Conservation (phyloP, 2,888 invertebrate species). For the Matsumyia berberina region DNA sequence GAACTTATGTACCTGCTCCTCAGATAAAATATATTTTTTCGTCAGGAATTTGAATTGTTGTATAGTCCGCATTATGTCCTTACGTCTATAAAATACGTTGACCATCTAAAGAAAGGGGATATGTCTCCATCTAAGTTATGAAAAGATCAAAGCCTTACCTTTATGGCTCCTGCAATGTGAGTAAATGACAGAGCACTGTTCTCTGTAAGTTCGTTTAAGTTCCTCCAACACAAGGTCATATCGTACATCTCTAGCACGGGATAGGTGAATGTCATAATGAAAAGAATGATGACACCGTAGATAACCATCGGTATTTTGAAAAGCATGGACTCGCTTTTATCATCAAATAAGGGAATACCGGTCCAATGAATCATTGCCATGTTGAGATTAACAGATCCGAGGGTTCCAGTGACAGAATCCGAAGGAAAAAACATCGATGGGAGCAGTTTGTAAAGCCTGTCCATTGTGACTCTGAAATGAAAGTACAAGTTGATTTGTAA, state of each 20-base stretch:
- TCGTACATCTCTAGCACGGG: conserved; percentile 77
- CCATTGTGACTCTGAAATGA: conserved; percentile 27
- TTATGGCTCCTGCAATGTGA: conserved; percentile 64
- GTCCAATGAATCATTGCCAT: conserved; percentile 79
- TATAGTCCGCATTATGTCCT: conserved; percentile 63
- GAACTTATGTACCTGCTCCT: conserved; percentile 70
- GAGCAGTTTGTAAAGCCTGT: neutral
- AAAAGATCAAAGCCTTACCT: neutral
- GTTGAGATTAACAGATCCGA: conserved; percentile 80
- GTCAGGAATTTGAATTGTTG: conserved; percentile 67
- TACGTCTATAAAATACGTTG: conserved; percentile 77
- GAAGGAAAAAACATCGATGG: conserved; percentile 75
- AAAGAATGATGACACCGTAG: conserved; percentile 59
- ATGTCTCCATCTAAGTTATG: neutral
- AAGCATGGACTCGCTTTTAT: conserved; percentile 74
- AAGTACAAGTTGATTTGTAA: too few species aligned
- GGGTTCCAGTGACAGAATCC: conserved; percentile 77
- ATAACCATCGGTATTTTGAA: conserved; percentile 51
- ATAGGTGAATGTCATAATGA: conserved; percentile 64
- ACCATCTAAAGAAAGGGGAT: conserved; percentile 60
- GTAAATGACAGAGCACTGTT: conserved; percentile 76
- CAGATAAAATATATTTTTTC: conserved; percentile 73
- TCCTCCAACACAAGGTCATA: conserved; percentile 56
- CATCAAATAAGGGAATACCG: conserved; percentile 79
- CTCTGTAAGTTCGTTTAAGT: conserved; percentile 75